Evolutionary conservation across 2,888 invertebrate genomes (phyloP).

Genomic region (Synergus umbraculus): DNA sequence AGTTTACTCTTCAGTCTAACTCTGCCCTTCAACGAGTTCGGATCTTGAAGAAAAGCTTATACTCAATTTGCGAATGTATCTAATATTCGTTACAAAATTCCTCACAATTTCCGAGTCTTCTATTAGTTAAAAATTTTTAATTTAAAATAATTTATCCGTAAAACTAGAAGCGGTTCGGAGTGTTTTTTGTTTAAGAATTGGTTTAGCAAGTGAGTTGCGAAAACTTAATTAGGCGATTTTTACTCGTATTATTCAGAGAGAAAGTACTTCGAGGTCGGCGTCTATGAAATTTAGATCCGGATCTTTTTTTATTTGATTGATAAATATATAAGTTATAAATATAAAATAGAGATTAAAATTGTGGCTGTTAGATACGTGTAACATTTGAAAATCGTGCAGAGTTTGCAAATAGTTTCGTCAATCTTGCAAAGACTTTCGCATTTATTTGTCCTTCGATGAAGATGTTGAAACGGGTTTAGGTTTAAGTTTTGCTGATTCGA

Average conservation of each 20-base stretch:
- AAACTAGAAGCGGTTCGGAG: background rate
- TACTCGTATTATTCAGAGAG: background rate
- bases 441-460: conserved; percentile 21
- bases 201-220: background rate
- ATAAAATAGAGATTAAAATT: background rate
- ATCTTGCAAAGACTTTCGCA: background rate
- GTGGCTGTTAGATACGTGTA: background rate
- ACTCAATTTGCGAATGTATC: background rate
- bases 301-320: background rate
- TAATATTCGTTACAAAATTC: background rate
- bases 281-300: background rate
- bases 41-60: background rate
- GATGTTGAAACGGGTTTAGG: conserved; percentile 22
- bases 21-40: conserved; percentile 9
- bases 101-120: background rate
- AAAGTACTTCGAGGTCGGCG: background rate
- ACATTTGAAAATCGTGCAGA: background rate
- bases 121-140: background rate
- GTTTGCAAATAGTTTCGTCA: conserved; percentile 20
- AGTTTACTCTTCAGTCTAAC: background rate
- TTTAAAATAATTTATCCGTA: background rate
- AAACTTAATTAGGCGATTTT: background rate
- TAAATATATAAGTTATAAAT: too few relatives aligned
- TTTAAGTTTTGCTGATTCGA: conserved; percentile 12
- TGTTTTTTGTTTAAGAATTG: background rate